phyloP scores from a whole-genome alignment of 1,140 invertebrate genomes.

The Penaeus indicus region DNA sequence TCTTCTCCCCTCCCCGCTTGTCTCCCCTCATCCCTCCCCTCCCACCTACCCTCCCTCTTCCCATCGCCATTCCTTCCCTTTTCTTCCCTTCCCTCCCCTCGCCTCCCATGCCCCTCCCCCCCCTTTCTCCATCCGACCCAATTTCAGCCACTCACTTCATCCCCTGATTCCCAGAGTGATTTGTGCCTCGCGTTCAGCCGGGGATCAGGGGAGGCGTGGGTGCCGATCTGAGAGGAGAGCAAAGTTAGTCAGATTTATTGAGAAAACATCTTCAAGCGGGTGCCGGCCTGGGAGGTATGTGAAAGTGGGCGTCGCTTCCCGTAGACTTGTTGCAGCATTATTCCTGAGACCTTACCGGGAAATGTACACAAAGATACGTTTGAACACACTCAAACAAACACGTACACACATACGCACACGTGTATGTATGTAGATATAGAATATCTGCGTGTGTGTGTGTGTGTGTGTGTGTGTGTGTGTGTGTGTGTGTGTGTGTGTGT shows the following conservation, averaged over 20 bases:
- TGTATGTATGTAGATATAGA: no score
- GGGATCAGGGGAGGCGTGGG: not conserved
- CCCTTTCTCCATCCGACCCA: not conserved
- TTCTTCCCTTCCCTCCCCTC: not conserved
- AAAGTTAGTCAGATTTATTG: conserved; percentile 32
- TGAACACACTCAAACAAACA: no score
- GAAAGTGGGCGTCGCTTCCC: not conserved
- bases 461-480: no score
- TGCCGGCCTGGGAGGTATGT: not conserved
- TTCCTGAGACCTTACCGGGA: no score
- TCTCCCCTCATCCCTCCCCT: no score
- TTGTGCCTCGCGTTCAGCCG: conserved; percentile 23
- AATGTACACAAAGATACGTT: no score
- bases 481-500: no score
- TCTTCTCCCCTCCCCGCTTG: no score
- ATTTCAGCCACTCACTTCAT: not conserved
- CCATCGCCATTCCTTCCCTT: not conserved
- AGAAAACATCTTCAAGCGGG: not conserved
- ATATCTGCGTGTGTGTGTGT: no score
- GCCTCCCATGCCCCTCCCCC: not conserved
- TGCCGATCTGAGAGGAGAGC: not conserved
- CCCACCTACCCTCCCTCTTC: no score
- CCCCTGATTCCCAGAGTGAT: not conserved
- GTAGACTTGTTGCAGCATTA: no score
- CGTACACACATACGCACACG: no score